Conservation (phyloP, 2,888 invertebrate genomes). For the Horisme vitalbata region DNA sequence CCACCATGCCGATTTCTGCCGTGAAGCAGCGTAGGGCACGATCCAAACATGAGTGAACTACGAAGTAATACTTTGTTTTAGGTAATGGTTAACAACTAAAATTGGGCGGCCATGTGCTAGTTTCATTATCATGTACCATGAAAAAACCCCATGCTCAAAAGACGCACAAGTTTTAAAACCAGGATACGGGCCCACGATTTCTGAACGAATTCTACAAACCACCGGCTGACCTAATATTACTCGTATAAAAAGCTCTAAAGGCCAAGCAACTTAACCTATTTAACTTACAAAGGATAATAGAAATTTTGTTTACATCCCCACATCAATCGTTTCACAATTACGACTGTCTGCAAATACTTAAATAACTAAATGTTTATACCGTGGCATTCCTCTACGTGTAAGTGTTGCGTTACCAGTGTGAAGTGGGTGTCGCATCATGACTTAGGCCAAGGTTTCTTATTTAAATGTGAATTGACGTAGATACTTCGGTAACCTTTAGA, state of each 20-base stretch:
- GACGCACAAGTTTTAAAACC: too few species aligned
- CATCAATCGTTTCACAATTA: slow-evolving; percentile 31
- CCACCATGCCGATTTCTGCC: too few species aligned
- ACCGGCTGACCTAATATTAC: slow-evolving; percentile 2
- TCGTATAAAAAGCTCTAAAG: neutral
- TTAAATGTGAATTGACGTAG: slow-evolving; percentile 29
- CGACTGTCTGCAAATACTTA: slow-evolving; percentile 28
- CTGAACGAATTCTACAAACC: too few species aligned
- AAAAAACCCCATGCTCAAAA: too few species aligned
- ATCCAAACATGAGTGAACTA: too few species aligned
- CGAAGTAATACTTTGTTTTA: too few species aligned
- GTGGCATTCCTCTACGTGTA: slow-evolving; percentile 44
- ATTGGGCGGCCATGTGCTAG: too few species aligned
- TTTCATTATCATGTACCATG: too few species aligned
- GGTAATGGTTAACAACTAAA: too few species aligned
- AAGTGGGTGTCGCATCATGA: slow-evolving; percentile 52
- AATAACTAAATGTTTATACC: slow-evolving; percentile 42
- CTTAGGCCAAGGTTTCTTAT: slow-evolving; percentile 50
- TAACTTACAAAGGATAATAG: slow-evolving; percentile 18
- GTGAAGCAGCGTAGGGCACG: too few species aligned
- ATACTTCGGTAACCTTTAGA: slow-evolving; percentile 13
- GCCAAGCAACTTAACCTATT: neutral
- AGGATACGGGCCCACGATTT: too few species aligned
- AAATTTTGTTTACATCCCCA: slow-evolving; percentile 28
- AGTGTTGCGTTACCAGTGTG: slow-evolving; percentile 53